phyloP scores from a whole-genome alignment of 2,113 vertebrate species.

The Leptodactylus fuscus region DNA sequence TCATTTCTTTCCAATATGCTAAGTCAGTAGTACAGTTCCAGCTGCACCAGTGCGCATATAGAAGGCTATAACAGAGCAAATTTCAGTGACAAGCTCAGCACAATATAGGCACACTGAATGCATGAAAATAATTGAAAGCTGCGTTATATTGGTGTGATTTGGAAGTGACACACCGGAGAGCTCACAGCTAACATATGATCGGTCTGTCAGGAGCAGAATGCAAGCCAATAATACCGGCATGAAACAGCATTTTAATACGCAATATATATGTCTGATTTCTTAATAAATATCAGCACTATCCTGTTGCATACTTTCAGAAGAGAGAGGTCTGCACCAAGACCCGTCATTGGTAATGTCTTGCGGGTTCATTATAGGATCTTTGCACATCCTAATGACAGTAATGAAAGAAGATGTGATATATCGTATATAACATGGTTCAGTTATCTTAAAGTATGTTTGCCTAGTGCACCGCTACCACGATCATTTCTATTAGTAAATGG shows the following conservation, averaged over 20 bases:
- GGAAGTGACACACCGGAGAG: not conserved
- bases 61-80: not conserved
- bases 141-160: not conserved
- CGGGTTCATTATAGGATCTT: not conserved
- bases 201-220: not conserved
- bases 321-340: too few relatives aligned
- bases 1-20: constrained; percentile 30
- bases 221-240: not conserved
- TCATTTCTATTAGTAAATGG: not conserved
- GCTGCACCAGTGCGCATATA: constrained; percentile 15
- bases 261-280: not conserved
- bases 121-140: not conserved
- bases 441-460: not conserved
- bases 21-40: constrained; percentile 23
- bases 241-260: not conserved
- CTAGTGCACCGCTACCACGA: not conserved
- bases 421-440: not conserved
- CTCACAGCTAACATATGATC: not conserved
- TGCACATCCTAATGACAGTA: not conserved
- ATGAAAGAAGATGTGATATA: not conserved
- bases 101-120: not conserved
- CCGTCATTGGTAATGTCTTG: not conserved
- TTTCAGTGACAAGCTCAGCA: not conserved
- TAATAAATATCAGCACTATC: not conserved
- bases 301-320: not conserved